Evolutionary conservation across 2,888 invertebrate species (phyloP), one percentile per base, ranked within the genome.

Genomic region (Ophonus ardosiacus): DNA sequence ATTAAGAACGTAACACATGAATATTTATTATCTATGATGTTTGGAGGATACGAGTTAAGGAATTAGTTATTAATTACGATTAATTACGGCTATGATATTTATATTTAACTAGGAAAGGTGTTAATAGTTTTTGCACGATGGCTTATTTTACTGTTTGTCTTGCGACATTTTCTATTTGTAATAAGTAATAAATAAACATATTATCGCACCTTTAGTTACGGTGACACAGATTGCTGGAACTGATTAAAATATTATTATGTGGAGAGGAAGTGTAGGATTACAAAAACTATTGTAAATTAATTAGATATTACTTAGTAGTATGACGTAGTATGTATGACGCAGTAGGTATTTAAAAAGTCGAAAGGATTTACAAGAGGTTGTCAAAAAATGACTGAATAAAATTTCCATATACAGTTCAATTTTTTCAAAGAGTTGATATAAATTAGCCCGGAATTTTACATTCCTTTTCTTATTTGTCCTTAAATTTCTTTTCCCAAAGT

Each of bases 21-120:
- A 82, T 82, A 82, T 82, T 82, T 82, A 82, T 82, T 56, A 82
- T 57, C 21, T 38, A 79, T 79, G 61, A 79, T 38, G 38, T 61
- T 59, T 17, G 13, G 57, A 59, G 59, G 31, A 79, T 61, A 61
- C 40, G 38, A 59, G 15, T 15, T 15, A 17, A 59, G 15, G 51
- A 57, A 57, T 56, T 7, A 31, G 56, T 78, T 78, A 56, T 78
- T 51, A 79, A 24, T 6, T 40, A 15, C 40, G 1, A 79, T 79
- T 79, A 79, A 79, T 79, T 79, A 61, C 8, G 21, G 40, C 18
- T 79, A n/a, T 59, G 59, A 57, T 56, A 57, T 78, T 68, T 68
- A 40, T 68, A 40, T 31, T 68, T 65, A 18, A 24, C 13, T 65
- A 24, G 7, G 10, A 74, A 74, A 74, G 43, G 43, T 74, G 71